Evolutionary conservation across 2,888 invertebrate species (phyloP), one percentile per base, ranked within the genome.

Genomic region (Aleiodes testaceus): DNA sequence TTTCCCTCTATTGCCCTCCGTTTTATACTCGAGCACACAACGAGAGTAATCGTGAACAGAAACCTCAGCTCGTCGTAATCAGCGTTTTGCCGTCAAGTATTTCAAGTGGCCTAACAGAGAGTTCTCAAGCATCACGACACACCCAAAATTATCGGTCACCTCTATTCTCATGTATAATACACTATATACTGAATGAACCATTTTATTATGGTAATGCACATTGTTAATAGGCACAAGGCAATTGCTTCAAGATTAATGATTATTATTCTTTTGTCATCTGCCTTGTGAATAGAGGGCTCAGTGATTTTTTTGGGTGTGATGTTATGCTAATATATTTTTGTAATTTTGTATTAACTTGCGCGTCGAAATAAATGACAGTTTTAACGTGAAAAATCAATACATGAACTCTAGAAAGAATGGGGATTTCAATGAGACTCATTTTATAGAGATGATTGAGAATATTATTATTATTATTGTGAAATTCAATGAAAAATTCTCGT

Each of bases 321-420:
- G 72, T 65, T 53, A 64, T 72, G 59, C 50, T 80, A 80, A 80
- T 83, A 83, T 83, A 83, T 83, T 83, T 83, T 83, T 83, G 83
- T 83, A 83, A 82, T 83, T 83, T 83, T 83, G 81, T 83, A 83
- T 83, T 83, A 52, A 49, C 49, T 22, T 52, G 44, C 16, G 14
- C 50, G 49, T 52, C 22, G 42, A 42, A 36, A 63, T 52, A 16
- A 22, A 20, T 50, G 44, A 22, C 65, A 26, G 47, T 59, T 70
- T 26, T 26, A 20, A 64, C 59, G 52, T 49, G 20, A 16, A n/a
- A n/a, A 16, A 59, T 50, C 26, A 26, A 20, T 44, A 50, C 53
- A 66, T 16, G 42, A 65, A 11, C 3, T 18, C 14, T 16, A 47
- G 4, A 47, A 3, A 47, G 9, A 47, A 47, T 16, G 12, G 0